Evolutionary conservation across 1,140 invertebrate genomes (phyloP), one percentile per base, ranked within the genome.

Genomic region (Pogonognathellus flavescens): DNA sequence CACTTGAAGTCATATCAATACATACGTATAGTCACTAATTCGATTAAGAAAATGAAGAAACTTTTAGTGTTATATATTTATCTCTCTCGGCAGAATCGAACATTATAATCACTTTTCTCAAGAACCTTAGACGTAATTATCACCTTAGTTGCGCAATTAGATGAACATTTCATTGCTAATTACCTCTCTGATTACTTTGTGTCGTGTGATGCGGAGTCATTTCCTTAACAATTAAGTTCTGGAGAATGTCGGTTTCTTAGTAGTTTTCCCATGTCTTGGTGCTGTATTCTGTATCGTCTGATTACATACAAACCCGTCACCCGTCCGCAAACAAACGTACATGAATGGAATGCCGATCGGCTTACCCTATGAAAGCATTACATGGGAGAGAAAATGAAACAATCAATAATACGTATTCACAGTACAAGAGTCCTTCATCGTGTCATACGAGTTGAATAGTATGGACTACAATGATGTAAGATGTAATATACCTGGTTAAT

Each of bases 51-150:
- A 66, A 66, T 66, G 62, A 13, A 25, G 14, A 18, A 25, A 25
- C 8, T 66, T 22, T 66, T 55, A 55, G 16, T 16, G 11, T 55
- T 66, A 66, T 62, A n/a, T 66, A 14, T 25, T 66, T 66, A 25
- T 25, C 62, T 66, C 2, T 3, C 3, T 20, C 1, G 11, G 25
- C 22, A 11, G 20, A 6, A 41, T 41, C 31, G 31, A 41, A 41
- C 31, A 41, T 41, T 41, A 41, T 41, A 57, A 57, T 57, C 53
- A 14, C 53, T 57, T 57, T 57, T 57, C 53, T n/a, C n/a, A 14
- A 57, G 11, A 9, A 57, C 31, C 31, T 57, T 57, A 14, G n/a
- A 76, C 14, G 10, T 76, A 76, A 76, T 76, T 50, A 76, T 31
- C 16, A 76, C 41, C n/a, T 49, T 49, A 76, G 14, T 50, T 5